Evolutionary conservation across 2,888 invertebrate species (phyloP), one percentile per base, ranked within the genome.

Genomic region (Leptopterna dolabrata): DNA sequence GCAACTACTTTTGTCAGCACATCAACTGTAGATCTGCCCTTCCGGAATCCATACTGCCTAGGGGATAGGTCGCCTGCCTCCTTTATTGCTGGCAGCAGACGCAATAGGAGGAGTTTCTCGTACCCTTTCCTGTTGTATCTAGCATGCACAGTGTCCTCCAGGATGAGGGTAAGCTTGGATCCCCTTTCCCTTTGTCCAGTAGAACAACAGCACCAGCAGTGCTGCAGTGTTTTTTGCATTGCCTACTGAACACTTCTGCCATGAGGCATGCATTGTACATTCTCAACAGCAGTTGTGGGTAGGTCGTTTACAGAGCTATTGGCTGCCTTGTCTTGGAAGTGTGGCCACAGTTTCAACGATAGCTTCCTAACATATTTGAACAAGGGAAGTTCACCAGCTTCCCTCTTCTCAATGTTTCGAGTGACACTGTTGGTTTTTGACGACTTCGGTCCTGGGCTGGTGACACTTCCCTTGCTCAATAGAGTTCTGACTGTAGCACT

Each of bases 221-320:
- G n/a, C n/a, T 4, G 36, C 36, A 7, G 36, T 2, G 4, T 36
- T 36, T 36, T 36, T 36, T 7, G 7, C 47, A 47, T 13, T 14
- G 47, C 43, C 47, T 80, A 24, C 43, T 43, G 80, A 80, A 71
- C 14, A 71, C 19, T 24, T 87, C 88, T 30, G 63, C 73, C 0
- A 4, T 27, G 16, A 88, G 82, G 63, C 86, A 88, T 9, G 73
- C 41, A 30, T 81, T 88, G 73, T 88, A 87, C 88, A 80, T 76
- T 36, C 76, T 36, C 14, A 87, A 51, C 41, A 88, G 73, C 81
- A 87, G 1, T 24, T 30, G 14, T 3, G 87, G 88, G n/a, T n/a
- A n/a, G n/a, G n/a, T n/a, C n/a, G n/a, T n/a, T n/a, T n/a, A n/a
- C n/a, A n/a, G n/a, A n/a, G n/a, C n/a, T n/a, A n/a, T n/a, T n/a